Base-by-base conservation (phyloP, 2,888 invertebrate species). In the Andrena hattorfiana region DNA sequence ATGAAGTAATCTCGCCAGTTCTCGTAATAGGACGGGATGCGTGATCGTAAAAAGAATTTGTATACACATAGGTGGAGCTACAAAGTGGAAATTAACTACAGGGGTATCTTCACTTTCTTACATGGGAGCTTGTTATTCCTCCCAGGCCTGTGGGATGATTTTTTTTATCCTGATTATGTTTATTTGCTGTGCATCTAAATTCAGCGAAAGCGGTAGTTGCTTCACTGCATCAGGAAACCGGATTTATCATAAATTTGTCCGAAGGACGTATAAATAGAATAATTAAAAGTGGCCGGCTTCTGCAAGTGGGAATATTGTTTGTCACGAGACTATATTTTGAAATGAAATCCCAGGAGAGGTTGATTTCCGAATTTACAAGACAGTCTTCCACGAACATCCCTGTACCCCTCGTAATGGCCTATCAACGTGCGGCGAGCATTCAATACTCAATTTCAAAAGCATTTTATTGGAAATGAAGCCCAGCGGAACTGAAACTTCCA, bases 401-500 rank as follows among this genome's bases (percentile, higher is more conserved):
- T 16, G 35, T 13, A 30, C 16, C 10, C 10, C 16, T n/a, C n/a
- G 2, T 10, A 49, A 59, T 28, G 20, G 56, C 10, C 20, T 23
- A 7, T 26, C 6, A 28, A 6, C 6, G 60, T 48, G 60, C 48
- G 63, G 16, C 20, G 28, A 32, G 28, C 54, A 56, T 7, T 62
- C 48, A 2, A 3, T 28, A n/a, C 8, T 42, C 67, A n/a, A 68
- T 30, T 30, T 30, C 63, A 42, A 7, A 5, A 28, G 30, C 77
- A 48, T 71, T 71, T 71, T 28, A 67, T 77, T 51, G 71, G 2
- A n/a, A 67, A 78, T 42, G 48, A 82, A 81, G 42, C 20, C 59
- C 70, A 49, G 67, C 67, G 32, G 63, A 72, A 86, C 83, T 56
- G 76, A 73, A 83, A 77, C 69, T 79, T 85, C 62, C 75, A 72